Conservation (phyloP, 1,140 invertebrate genomes). For the Drosophila ambigua region DNA sequence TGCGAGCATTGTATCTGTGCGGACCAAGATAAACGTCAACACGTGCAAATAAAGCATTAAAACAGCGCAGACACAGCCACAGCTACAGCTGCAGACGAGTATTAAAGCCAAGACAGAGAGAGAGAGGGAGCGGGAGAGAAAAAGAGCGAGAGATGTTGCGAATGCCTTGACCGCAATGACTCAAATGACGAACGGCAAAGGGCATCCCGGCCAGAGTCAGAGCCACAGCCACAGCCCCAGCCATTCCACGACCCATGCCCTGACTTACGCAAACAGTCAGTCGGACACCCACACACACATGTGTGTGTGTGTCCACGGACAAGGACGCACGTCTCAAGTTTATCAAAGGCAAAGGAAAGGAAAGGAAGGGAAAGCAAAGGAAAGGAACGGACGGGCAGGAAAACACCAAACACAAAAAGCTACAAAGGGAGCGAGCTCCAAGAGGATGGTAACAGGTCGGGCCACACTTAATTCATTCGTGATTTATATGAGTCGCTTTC, state of each 20-base stretch:
- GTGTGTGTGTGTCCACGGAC: constrained; percentile 12
- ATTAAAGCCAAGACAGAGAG: constrained; percentile 28
- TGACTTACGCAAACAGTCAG: constrained; percentile 73
- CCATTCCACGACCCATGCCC: constrained; percentile 35
- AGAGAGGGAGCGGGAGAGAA: background rate
- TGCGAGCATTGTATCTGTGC: constrained; percentile 31
- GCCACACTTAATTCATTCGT: constrained; percentile 81
- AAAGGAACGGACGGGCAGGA: constrained; percentile 18
- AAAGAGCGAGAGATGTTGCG: background rate
- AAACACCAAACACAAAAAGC: constrained; percentile 26
- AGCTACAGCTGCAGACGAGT: constrained; percentile 45
- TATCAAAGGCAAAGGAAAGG: constrained; percentile 69
- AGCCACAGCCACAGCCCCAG: background rate
- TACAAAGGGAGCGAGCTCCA: constrained; percentile 39
- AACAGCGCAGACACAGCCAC: constrained; percentile 48
- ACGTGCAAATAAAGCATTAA: constrained; percentile 80
- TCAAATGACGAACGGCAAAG: constrained; percentile 67
- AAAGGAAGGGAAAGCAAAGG: background rate
- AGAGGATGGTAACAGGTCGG: constrained; percentile 47
- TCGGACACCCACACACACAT: constrained; percentile 33
- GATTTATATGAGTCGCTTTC: constrained; percentile 79
- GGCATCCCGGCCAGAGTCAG: constrained; percentile 27
- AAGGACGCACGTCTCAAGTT: constrained; percentile 77
- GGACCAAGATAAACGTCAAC: constrained; percentile 58
- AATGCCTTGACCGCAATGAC: constrained; percentile 74